phyloP scores from a whole-genome alignment of 2,113 vertebrate genomes.

The Poecile atricapillus region DNA sequence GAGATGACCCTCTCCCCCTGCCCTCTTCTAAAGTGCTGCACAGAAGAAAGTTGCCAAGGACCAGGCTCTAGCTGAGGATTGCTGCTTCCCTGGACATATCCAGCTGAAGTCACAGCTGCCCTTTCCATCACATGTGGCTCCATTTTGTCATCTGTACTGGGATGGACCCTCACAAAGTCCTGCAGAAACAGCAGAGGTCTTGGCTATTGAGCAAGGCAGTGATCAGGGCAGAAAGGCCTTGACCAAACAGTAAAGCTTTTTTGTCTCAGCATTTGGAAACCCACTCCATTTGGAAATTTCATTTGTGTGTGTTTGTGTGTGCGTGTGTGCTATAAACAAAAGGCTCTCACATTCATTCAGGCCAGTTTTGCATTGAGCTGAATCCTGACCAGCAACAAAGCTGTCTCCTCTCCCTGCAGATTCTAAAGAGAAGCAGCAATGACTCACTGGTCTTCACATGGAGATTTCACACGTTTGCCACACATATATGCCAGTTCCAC shows the following conservation, averaged over 20 bases:
- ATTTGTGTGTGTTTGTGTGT: neutral
- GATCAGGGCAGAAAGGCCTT: neutral
- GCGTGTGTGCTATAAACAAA: neutral
- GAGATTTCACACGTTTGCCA: neutral
- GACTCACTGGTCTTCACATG: neutral
- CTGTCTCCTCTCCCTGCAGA: neutral
- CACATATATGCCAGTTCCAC: neutral
- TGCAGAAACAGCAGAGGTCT: neutral
- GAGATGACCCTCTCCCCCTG: neutral
- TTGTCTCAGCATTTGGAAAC: neutral
- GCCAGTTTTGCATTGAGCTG: neutral
- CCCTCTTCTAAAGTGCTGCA: fast-evolving
- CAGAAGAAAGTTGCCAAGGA: neutral
- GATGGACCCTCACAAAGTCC: neutral
- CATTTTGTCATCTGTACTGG: neutral
- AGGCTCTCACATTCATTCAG: neutral
- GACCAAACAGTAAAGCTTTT: neutral
- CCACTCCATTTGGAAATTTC: neutral
- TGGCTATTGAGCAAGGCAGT: neutral
- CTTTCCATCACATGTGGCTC: neutral
- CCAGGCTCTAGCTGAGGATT: neutral
- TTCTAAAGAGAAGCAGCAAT: neutral
- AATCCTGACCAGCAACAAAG: neutral
- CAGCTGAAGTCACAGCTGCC: neutral
- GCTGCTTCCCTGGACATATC: neutral